These are phyloP conservation scores for Plectrocnemia conspersa DNA, from an alignment of 1,140 invertebrate species.

Conservation along the genomic window DNA sequence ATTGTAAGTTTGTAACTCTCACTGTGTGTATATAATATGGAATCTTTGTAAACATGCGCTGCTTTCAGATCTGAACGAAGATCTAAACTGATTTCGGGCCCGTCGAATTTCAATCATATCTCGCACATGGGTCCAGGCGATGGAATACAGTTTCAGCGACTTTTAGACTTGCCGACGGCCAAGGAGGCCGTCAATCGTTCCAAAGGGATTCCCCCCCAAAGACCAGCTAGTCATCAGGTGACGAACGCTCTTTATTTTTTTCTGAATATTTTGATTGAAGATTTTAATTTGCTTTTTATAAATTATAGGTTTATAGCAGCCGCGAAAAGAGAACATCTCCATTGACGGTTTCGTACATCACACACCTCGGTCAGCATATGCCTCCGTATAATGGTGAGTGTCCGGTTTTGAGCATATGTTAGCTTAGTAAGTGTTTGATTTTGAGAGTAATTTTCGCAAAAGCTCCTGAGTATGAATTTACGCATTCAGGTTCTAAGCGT, in stretches of 20 bases:
- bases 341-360: constrained; percentile 48
- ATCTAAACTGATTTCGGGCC: constrained; percentile 93
- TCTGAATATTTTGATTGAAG: too few relatives aligned
- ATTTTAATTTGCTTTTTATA: too few relatives aligned
- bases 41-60: background rate
- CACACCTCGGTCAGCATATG: constrained; percentile 36
- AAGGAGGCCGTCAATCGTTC: constrained; percentile 64
- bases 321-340: constrained; percentile 51
- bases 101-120: constrained; percentile 97
- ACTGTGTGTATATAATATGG: background rate
- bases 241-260: background rate
- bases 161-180: constrained; percentile 87
- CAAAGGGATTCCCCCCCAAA: constrained; percentile 38
- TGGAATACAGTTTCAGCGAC: constrained; percentile 87
- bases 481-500: constrained; percentile 52
- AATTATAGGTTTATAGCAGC: constrained; percentile 46
- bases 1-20: constrained; percentile 44
- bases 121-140: constrained; percentile 98
- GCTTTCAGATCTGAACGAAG: constrained; percentile 72
- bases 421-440: too few relatives aligned
- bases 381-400: constrained; percentile 46
- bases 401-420: background rate
- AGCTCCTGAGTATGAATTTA: background rate
- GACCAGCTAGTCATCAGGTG: constrained; percentile 41
- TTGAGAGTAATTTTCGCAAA: background rate